These are phyloP conservation scores for Pan paniscus DNA, from an alignment of 2,113 vertebrate genomes.

Conservation along the genomic window DNA sequence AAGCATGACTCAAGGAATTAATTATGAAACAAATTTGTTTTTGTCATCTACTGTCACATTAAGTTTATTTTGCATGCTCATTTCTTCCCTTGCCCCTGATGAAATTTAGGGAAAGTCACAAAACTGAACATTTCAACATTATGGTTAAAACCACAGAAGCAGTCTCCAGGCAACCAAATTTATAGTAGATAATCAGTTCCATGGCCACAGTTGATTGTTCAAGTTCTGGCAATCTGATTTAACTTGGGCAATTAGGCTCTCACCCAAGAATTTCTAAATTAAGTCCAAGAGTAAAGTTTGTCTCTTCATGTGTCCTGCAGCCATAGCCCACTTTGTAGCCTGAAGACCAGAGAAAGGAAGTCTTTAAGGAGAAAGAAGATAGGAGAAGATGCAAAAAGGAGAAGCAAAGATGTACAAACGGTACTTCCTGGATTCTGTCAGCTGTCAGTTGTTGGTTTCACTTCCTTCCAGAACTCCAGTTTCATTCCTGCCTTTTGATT, in stretches of 20 bases:
- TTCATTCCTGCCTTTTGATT: background rate
- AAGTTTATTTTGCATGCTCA: background rate
- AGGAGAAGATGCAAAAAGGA: background rate
- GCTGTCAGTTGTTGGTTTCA: background rate
- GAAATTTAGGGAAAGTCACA: constrained; percentile 43
- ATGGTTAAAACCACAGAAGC: background rate
- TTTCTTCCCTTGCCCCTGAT: background rate
- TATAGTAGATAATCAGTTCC: background rate
- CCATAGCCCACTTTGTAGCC: background rate
- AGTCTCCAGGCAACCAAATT: background rate
- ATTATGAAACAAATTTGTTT: background rate
- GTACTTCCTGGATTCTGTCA: background rate
- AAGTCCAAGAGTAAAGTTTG: background rate
- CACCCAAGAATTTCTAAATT: background rate
- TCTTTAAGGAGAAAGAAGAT: background rate
- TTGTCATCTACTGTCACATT: background rate
- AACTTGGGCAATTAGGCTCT: background rate
- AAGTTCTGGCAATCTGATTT: background rate
- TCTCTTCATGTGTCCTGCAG: background rate
- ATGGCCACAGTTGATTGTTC: background rate
- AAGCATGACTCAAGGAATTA: background rate
- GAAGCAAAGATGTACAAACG: background rate
- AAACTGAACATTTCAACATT: constrained; percentile 43
- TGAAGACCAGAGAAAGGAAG: background rate
- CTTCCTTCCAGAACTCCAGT: constrained; percentile 16